Evolutionary conservation across 1,140 invertebrate genomes (phyloP), one percentile per base, ranked within the genome.

Genomic region (Lethrus apterus): DNA sequence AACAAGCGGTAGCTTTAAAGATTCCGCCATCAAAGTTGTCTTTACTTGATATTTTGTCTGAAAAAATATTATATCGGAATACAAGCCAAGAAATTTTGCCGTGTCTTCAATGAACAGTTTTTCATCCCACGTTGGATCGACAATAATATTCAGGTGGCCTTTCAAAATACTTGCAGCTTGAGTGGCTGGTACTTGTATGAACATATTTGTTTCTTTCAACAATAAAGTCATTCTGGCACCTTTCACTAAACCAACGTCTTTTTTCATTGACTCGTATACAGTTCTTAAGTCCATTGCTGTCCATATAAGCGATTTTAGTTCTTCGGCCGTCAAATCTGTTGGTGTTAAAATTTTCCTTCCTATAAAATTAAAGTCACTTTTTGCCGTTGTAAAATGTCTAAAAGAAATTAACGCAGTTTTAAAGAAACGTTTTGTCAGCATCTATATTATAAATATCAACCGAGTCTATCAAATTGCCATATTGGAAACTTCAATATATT

Each of bases 241-340:
- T 15, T 43, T 13, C 15, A 43, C 10, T 3, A 9, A 4, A n/a
- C n/a, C 17, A 3, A 43, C 10, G 10, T 43, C 23, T n/a, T 7
- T 14, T 8, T 11, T 26, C 10, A 14, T 11, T 2, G 14, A 11
- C 11, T 9, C 8, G 11, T 3, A 14, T 17, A 43, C 5, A 14
- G 15, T 14, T 13, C 31, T 26, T 2, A 43, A 7, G 19, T 43
- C 40, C 10, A 43, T 17, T 30, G 40, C 40, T 2, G 40, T 43
- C 40, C 40, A 43, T 43, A 43, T 17, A 3, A 43, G 3, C 2
- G 40, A 43, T 43, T 43, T 43, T 20, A 43, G 14, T 43, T 43
- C 40, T 11, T 20, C 2, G 2, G 40, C 2, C 5, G 4, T 15
- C 2, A 43, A 30, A 43, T 30, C 10, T 43, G 13, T 26, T 18